Evolutionary conservation across 2,888 invertebrate genomes (phyloP), one percentile per base, ranked within the genome.

Genomic region (Nomada ferruginata): DNA sequence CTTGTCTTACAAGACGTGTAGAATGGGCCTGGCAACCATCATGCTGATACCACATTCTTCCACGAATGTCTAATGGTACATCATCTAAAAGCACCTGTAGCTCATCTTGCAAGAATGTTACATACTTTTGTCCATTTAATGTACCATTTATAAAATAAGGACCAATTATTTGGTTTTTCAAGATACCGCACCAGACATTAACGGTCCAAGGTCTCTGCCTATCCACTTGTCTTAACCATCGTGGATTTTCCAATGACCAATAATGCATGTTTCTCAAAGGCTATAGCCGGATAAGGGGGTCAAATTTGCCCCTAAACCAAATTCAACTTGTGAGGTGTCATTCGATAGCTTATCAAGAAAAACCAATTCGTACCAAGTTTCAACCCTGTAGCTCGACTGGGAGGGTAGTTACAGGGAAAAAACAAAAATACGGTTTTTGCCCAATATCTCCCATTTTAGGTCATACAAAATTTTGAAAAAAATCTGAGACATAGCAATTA

Each of bases 191-290:
- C 52, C 23, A 53, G 1, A 53, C 53, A 53, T 52, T 36, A 20
- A 15, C 53, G 5, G 15, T 13, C 52, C 65, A 65, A 13, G 11
- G 52, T 65, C 65, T 52, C 26, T 52, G 65, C 11, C 26, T 11
- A 18, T 65, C 65, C 50, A 65, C 52, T 23, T 13, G 11, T 65
- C 52, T 29, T 15, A 65, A 15, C 65, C 65, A 52, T 4, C 26
- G 15, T 52, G 23, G 65, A 65, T 11, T 66, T 36, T 52, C 69
- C 26, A 23, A 20, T 42, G 74, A 66, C 23, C 74, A 61, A 52
- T 76, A 73, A 66, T 66, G 75, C 64, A 66, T 66, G 55, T 74
- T 61, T 63, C 66, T 52, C 57, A 72, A 42, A 76, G n/a, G n/a
- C n/a, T n/a, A n/a, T n/a, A n/a, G n/a, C n/a, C n/a, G n/a, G n/a